Conservation (phyloP, 35 echinoderm and acorn worm genomes). For the Chiridota heheva region DNA sequence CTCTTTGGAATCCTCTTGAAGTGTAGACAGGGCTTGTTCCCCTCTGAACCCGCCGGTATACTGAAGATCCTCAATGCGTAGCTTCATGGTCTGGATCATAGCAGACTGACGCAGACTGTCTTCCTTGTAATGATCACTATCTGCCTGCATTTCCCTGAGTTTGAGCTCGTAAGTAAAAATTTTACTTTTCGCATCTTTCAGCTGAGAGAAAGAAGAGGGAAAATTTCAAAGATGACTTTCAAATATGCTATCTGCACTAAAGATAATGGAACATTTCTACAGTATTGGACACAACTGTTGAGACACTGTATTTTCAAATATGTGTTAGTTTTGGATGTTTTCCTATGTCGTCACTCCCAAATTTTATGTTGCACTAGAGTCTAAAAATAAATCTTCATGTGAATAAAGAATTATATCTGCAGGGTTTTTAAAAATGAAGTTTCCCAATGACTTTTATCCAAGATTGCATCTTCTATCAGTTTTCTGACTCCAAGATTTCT, state of each 20-base stretch:
- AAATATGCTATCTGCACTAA: neutral
- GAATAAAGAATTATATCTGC: too few relatives aligned
- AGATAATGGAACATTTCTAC: neutral
- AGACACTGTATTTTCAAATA: neutral
- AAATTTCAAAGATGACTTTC: neutral
- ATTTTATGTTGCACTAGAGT: neutral
- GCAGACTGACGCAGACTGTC: slow-evolving; percentile 58
- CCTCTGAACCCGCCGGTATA: slow-evolving; percentile 37
- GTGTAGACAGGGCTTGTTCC: slow-evolving; percentile 72
- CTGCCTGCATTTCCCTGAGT: slow-evolving; percentile 58
- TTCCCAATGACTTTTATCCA: too few relatives aligned
- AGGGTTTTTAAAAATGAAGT: too few relatives aligned
- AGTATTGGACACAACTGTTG: neutral
- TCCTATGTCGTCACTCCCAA: neutral
- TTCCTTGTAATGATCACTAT: slow-evolving; percentile 54
- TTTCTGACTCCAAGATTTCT: too few relatives aligned
- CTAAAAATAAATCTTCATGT: neutral
- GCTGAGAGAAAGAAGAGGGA: slow-evolving; percentile 38
- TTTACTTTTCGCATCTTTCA: slow-evolving; percentile 58
- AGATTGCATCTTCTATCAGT: too few relatives aligned
- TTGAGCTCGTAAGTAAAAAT: slow-evolving; percentile 69
- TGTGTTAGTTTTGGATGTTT: neutral
- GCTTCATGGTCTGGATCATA: slow-evolving; percentile 61
- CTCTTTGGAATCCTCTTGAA: slow-evolving; percentile 77
- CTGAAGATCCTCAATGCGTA: slow-evolving; percentile 62